Evolutionary conservation across 2,888 invertebrate species (phyloP).

Genomic region (Coronaproctus castanopsis): DNA sequence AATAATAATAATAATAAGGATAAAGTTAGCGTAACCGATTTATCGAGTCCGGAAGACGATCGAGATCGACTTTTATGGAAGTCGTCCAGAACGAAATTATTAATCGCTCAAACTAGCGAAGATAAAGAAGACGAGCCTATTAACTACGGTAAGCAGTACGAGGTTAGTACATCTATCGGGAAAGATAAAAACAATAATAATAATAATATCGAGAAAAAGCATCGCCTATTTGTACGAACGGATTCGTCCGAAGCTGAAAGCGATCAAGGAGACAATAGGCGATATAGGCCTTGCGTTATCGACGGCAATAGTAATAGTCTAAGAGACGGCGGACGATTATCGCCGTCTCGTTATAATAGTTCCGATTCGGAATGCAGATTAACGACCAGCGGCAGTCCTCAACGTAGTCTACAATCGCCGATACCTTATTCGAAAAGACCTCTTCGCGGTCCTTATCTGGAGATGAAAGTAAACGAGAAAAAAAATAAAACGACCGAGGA

Average conservation of each 20-base stretch:
- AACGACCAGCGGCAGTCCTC: conserved; percentile 21
- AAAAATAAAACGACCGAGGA: conserved; percentile 31
- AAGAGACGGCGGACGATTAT: conserved; percentile 31
- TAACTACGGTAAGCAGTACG: too few species aligned
- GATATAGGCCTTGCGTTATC: conserved; percentile 25
- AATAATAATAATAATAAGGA: not conserved
- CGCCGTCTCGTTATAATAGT: conserved; percentile 38
- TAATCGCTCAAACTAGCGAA: conserved; percentile 51
- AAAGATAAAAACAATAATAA: too few species aligned
- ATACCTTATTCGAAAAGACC: conserved; percentile 51
- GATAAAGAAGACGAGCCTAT: conserved; percentile 41
- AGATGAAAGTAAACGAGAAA: conserved; percentile 64
- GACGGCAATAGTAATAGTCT: conserved; percentile 25
- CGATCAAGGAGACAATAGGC: conserved; percentile 26
- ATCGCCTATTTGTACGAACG: conserved; percentile 27
- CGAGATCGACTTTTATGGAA: conserved; percentile 25
- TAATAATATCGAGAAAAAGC: too few species aligned
- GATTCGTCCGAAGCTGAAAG: conserved; percentile 57
- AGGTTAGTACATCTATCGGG: conserved; percentile 12
- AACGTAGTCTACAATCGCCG: conserved; percentile 23
- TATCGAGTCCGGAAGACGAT: conserved; percentile 27
- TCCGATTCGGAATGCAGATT: conserved; percentile 30
- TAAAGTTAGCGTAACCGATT: conserved; percentile 1
- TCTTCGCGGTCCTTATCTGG: conserved; percentile 52
- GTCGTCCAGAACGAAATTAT: conserved; percentile 28